Evolutionary conservation across 2,888 invertebrate species (phyloP).

Genomic region (Yponomeuta evonymella): DNA sequence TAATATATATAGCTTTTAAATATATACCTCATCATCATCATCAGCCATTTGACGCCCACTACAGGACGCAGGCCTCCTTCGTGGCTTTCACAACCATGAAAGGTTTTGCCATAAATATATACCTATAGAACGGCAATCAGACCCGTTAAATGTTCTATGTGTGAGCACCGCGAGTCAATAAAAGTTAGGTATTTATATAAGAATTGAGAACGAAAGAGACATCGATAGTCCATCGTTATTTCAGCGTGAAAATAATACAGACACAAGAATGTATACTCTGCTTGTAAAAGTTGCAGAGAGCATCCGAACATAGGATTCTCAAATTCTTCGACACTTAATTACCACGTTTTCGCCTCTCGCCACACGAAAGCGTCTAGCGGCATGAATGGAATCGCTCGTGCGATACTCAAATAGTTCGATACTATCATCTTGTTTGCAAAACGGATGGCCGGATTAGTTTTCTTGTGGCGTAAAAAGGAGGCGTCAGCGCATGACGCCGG

Average conservation of each 20-base stretch:
- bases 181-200: no score
- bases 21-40: no score
- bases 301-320: not conserved
- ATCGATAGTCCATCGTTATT: not conserved
- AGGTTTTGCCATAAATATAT: no score
- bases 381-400: not conserved
- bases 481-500: constrained; percentile 56
- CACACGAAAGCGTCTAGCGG: not conserved
- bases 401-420: not conserved
- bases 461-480: constrained; percentile 48
- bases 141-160: no score
- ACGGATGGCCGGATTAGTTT: constrained; percentile 47
- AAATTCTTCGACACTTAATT: not conserved
- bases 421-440: constrained; percentile 39
- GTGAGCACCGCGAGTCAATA: no score
- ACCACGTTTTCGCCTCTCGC: constrained; percentile 2
- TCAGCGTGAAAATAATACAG: not conserved
- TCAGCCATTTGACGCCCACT: no score
- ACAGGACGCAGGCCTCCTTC: no score
- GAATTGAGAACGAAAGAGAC: no score
- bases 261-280: not conserved
- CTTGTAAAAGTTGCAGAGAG: not conserved
- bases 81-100: no score
- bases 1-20: no score
- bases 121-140: no score